Percentiles rank a stretch among this genome's conserved stretches.
phyloP scores from a whole-genome alignment of 35 echinoderm and acorn worm genomes.

The Diadema setosum region DNA sequence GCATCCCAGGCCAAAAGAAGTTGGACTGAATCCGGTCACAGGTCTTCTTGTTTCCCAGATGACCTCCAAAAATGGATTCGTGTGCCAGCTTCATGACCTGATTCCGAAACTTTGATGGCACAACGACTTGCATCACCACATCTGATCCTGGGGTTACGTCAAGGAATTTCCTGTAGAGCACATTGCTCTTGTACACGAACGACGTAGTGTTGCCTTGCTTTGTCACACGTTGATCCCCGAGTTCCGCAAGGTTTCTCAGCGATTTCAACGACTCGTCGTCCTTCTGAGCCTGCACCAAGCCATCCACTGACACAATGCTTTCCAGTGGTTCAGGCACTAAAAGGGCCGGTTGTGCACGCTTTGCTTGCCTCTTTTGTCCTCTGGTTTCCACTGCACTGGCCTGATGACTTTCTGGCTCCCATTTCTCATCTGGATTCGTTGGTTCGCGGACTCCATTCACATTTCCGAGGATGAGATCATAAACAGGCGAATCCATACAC shows the following conservation, averaged over 20 bases:
- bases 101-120: background rate
- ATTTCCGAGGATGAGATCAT: conserved; percentile 71
- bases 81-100: background rate
- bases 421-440: conserved; percentile 15
- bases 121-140: background rate
- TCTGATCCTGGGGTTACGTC: background rate
- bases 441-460: conserved; percentile 5
- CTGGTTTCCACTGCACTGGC: conserved; percentile 20
- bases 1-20: conserved; percentile 51
- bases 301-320: background rate
- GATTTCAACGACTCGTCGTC: background rate
- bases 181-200: background rate
- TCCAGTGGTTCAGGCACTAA: background rate
- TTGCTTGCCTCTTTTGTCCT: background rate
- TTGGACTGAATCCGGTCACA: background rate
- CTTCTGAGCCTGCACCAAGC: background rate
- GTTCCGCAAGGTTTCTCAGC: background rate
- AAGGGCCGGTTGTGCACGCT: background rate
- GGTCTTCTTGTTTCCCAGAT: background rate
- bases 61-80: background rate
- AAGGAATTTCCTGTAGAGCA: background rate
- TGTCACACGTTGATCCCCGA: background rate
- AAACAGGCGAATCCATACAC: conserved; percentile 43
- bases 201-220: background rate
- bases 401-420: background rate